Base-by-base conservation (phyloP, 2,888 invertebrate species). In the Melangyna quadrimaculata region DNA sequence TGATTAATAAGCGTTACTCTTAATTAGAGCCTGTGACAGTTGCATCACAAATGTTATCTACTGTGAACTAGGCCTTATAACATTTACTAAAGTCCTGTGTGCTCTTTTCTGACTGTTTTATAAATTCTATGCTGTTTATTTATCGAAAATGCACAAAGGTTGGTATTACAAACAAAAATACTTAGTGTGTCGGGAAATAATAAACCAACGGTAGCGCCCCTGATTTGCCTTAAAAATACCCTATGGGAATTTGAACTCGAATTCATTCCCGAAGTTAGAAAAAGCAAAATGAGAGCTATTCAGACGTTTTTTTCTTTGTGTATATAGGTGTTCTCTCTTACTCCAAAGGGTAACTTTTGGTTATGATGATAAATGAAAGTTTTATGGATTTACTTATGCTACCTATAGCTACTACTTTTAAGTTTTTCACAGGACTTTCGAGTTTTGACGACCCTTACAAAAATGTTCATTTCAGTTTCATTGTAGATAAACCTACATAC, bases 291-390 rank as follows among this genome's bases (percentile, higher is more conserved):
- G 73, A 78, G 73, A 83, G 73, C 57, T 73, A 63, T 74, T 73
- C 45, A 17, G 19, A 14, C 24, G 7, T 69, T 32, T n/a, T 17
- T 55, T 32, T 17, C 14, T 35, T 37, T 10, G 8, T 19, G 12
- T 5, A 19, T n/a, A n/a, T n/a, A n/a, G n/a, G n/a, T n/a, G n/a
- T 27, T 12, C 19, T 7, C 9, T 4, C 17, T 73, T 35, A 45
- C 22, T 53, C 45, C 67, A 61, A 78, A 57, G 35, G 37, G 22
- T 59, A 14, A 35, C 43, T n/a, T 73, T 22, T 71, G 61, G 78
- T 78, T 83, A 83, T 83, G 78, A 83, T 73, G 83, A 83, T 74
- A 78, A 83, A 83, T 78, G 73, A 73, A 83, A 78, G 73, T 78
- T 78, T 73, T 37, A 78, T 82, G 48, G 69, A n/a, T 73, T 53